These are phyloP conservation scores for Drosophila aff. DNA, from an alignment of 1,140 invertebrate species.

Conservation along the genomic window DNA sequence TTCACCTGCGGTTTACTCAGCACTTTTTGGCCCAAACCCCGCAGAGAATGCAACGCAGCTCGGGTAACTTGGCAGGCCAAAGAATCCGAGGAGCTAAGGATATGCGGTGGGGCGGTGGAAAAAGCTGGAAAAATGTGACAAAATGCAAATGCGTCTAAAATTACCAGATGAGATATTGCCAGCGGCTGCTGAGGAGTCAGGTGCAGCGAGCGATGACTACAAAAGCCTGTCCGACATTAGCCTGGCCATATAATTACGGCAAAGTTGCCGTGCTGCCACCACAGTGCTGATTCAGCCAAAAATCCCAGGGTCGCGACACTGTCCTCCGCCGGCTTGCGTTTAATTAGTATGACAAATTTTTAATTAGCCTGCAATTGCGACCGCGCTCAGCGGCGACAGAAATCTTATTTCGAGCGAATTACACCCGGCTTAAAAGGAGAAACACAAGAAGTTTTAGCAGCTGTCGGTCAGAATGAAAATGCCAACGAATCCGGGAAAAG, in stretches of 20 bases:
- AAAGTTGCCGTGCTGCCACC: slow-evolving; percentile 25
- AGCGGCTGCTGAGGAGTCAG: slow-evolving; percentile 29
- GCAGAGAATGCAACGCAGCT: slow-evolving; percentile 30
- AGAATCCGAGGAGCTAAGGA: neutral
- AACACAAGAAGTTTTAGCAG: slow-evolving; percentile 66
- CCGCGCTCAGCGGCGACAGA: slow-evolving; percentile 59
- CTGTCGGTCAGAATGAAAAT: slow-evolving; percentile 55
- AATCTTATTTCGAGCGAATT: slow-evolving; percentile 79
- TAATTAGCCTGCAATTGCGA: slow-evolving; percentile 80
- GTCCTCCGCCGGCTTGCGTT: slow-evolving; percentile 59
- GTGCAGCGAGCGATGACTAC: slow-evolving; percentile 18
- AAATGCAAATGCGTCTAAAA: slow-evolving; percentile 76
- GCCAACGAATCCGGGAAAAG: slow-evolving; percentile 7
- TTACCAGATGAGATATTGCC: slow-evolving; percentile 68
- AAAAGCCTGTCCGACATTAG: slow-evolving; percentile 52
- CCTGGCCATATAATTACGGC: slow-evolving; percentile 67
- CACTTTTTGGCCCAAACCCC: slow-evolving; percentile 43
- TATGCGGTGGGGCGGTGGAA: neutral
- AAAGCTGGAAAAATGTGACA: slow-evolving; percentile 26
- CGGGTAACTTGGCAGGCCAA: slow-evolving; percentile 39
- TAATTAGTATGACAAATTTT: slow-evolving; percentile 84
- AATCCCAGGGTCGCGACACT: slow-evolving; percentile 35
- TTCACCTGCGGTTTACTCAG: slow-evolving; percentile 55
- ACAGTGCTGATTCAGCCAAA: slow-evolving; percentile 62
- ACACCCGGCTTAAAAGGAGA: slow-evolving; percentile 47